Evolutionary conservation across 2,113 vertebrate species (phyloP).

Genomic region (Ameiurus melas): DNA sequence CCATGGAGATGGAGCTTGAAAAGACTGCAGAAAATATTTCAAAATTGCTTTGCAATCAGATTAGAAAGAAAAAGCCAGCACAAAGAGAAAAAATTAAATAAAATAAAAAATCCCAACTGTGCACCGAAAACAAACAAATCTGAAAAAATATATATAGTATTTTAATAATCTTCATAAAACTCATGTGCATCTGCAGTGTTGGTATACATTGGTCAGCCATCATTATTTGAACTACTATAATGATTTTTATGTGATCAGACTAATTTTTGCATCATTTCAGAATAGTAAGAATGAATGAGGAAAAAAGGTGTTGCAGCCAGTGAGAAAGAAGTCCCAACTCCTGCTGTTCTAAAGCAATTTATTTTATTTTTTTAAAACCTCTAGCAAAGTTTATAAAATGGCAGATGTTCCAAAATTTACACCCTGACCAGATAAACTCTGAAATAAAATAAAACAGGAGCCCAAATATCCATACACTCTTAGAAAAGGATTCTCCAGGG

Average conservation of each 20-base stretch:
- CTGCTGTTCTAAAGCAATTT: background rate
- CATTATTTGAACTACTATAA: background rate
- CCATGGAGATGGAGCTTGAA: conserved; percentile 43
- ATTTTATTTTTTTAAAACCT: background rate
- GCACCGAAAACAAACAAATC: background rate
- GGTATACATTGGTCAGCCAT: background rate
- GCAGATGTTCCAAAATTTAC: background rate
- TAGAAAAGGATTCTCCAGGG: background rate
- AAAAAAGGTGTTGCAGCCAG: background rate
- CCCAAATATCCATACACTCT: background rate
- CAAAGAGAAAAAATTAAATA: background rate
- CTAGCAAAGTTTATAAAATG: background rate
- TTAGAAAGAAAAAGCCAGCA: background rate
- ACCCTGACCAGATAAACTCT: background rate
- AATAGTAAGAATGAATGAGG: background rate
- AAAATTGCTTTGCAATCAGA: conserved; percentile 33
- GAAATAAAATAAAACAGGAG: background rate
- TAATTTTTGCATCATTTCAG: background rate
- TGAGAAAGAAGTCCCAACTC: background rate
- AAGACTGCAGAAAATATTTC: conserved; percentile 33
- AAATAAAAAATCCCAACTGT: background rate
- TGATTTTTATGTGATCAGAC: background rate
- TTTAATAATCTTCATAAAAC: background rate
- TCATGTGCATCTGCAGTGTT: background rate
- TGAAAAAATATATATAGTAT: background rate